phyloP scores from a whole-genome alignment of 2,113 vertebrate species.

The Marcusenius ussheri region DNA sequence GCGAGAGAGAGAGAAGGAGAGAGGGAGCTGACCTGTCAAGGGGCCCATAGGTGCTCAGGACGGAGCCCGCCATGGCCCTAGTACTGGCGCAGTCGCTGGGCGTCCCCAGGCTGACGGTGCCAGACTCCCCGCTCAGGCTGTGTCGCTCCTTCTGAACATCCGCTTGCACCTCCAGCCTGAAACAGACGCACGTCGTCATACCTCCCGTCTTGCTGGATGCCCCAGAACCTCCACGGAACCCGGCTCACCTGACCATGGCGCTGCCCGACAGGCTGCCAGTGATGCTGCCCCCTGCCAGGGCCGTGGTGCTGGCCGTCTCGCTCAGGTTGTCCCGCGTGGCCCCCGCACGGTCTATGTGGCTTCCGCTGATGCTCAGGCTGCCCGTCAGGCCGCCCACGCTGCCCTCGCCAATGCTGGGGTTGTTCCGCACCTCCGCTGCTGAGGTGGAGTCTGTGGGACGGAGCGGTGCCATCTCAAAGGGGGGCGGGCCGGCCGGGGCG shows the following conservation, averaged over 20 bases:
- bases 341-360: constrained; percentile 91
- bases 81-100: constrained; percentile 94
- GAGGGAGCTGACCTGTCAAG: constrained; percentile 77
- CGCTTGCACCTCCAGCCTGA: constrained; percentile 92
- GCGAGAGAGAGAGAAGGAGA: not conserved
- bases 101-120: constrained; percentile 87
- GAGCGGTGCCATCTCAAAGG: not conserved
- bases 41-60: constrained; percentile 86
- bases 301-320: constrained; percentile 90
- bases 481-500: not conserved
- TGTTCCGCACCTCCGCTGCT: constrained; percentile 86
- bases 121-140: constrained; percentile 95
- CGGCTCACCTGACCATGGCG: constrained; percentile 78
- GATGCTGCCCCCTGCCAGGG: constrained; percentile 88
- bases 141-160: constrained; percentile 93
- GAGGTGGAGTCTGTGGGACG: constrained; percentile 73
- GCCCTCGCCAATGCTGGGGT: constrained; percentile 91
- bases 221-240: not conserved
- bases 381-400: constrained; percentile 89
- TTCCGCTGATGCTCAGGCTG: constrained; percentile 91
- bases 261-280: constrained; percentile 91
- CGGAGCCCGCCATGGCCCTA: constrained; percentile 98
- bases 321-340: constrained; percentile 90
- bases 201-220: not conserved
- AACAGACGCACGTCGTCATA: not conserved